phyloP scores from a whole-genome alignment of 2,113 vertebrate genomes.

The Tragelaphus scriptus region DNA sequence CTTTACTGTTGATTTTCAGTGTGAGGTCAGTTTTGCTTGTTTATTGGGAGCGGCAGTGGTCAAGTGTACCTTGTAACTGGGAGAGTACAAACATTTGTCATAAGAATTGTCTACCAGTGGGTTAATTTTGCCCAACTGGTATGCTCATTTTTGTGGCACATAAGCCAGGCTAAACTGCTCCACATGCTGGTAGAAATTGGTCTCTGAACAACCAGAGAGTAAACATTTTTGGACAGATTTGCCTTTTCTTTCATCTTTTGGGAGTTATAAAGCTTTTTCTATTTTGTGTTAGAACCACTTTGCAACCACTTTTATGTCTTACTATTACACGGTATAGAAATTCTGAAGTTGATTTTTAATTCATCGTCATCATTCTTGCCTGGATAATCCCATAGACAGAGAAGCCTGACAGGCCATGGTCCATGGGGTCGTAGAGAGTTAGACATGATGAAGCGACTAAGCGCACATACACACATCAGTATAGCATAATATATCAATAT shows the following conservation, averaged over 20 bases:
- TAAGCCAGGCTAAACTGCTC: neutral
- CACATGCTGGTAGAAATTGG: neutral
- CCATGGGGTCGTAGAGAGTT: neutral
- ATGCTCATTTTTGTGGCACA: neutral
- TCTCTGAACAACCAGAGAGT: neutral
- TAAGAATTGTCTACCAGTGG: neutral
- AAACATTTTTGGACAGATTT: conserved; percentile 6
- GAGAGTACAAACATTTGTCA: neutral
- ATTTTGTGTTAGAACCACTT: neutral
- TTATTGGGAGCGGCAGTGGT: neutral
- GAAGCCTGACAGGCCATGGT: neutral
- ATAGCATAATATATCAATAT: neutral
- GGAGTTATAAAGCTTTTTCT: neutral
- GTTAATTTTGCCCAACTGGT: neutral
- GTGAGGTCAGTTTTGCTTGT: neutral
- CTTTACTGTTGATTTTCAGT: neutral
- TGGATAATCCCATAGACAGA: neutral
- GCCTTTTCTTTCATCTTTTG: conserved; percentile 41
- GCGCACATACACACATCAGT: neutral
- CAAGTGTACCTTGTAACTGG: neutral
- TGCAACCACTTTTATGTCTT: neutral
- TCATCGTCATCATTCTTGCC: neutral
- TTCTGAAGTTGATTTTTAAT: conserved; percentile 14
- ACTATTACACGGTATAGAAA: neutral
- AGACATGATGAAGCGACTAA: neutral